phyloP scores from a whole-genome alignment of 2,113 vertebrate genomes.

The Lagopus muta region DNA sequence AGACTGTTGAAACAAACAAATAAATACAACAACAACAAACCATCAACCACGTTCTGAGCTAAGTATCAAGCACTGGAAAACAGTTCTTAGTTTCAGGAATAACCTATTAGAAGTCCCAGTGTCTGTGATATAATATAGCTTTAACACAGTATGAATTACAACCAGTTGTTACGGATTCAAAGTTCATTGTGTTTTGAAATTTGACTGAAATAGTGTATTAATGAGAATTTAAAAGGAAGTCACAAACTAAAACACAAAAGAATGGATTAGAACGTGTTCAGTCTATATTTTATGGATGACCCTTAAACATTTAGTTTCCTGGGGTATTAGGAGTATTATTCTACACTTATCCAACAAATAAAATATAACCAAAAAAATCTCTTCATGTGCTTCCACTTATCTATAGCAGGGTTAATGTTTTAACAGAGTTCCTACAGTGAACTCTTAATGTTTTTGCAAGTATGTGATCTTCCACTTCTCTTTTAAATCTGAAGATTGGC shows the following conservation, averaged over 20 bases:
- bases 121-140: not conserved
- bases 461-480: not conserved
- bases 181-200: not conserved
- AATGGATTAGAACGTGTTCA: not conserved
- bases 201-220: not conserved
- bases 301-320: not conserved
- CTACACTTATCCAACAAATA: not conserved
- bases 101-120: fast-evolving
- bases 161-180: not conserved
- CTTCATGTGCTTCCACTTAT: not conserved
- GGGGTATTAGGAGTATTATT: not conserved
- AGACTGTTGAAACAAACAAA: not conserved
- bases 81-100: not conserved
- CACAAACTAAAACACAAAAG: not conserved
- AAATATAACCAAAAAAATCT: not conserved
- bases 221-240: not conserved
- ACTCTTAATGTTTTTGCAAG: not conserved
- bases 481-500: not conserved
- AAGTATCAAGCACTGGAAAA: not conserved
- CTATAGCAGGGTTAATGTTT: not conserved
- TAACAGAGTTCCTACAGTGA: not conserved
- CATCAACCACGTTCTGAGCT: not conserved
- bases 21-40: not conserved
- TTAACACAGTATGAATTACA: not conserved
- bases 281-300: not conserved